A percentile compares a stretch with the other conserved stretches of the same genome.
These are phyloP conservation scores for Orthonyx spaldingii DNA, from an alignment of 2,113 vertebrate genomes.

Conservation along the genomic window DNA sequence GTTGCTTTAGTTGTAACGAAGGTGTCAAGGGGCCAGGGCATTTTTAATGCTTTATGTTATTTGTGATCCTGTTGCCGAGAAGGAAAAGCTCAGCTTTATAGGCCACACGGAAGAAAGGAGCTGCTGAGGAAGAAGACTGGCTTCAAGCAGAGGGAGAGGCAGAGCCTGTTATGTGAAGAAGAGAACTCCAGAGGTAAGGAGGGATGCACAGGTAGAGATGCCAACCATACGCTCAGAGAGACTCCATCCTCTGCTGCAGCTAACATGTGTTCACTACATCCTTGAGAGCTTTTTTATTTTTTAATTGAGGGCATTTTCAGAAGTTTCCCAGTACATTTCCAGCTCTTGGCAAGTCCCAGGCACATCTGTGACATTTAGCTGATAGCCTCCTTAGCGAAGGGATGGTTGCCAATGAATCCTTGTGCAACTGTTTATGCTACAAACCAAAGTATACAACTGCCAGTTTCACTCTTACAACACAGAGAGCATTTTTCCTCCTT, in stretches of 20 bases:
- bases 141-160: not conserved
- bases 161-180: not conserved
- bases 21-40: not conserved
- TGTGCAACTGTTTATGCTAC: conserved; percentile 58
- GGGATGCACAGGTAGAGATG: not conserved
- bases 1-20: not conserved
- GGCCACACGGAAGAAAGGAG: not conserved
- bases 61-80: not conserved
- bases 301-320: not conserved
- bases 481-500: conserved; percentile 44
- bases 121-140: not conserved
- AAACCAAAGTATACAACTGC: conserved; percentile 7
- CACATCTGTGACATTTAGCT: conserved; percentile 50
- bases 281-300: not conserved
- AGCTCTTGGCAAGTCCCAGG: conserved; percentile 16
- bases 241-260: not conserved
- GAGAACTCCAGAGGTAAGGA: not conserved
- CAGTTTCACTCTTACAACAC: conserved; percentile 58
- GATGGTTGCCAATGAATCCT: conserved; percentile 43
- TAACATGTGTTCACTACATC: not conserved
- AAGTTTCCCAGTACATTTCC: conserved; percentile 24
- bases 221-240: not conserved
- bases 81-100: conserved; percentile 18
- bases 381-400: conserved; percentile 46
- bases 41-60: conserved; percentile 8